A percentile compares a stretch with the other conserved stretches of the same genome.
These are phyloP conservation scores for Cryptoblepharus egeriae DNA, from an alignment of 2,797 vertebrate genomes.

Conservation along the genomic window DNA sequence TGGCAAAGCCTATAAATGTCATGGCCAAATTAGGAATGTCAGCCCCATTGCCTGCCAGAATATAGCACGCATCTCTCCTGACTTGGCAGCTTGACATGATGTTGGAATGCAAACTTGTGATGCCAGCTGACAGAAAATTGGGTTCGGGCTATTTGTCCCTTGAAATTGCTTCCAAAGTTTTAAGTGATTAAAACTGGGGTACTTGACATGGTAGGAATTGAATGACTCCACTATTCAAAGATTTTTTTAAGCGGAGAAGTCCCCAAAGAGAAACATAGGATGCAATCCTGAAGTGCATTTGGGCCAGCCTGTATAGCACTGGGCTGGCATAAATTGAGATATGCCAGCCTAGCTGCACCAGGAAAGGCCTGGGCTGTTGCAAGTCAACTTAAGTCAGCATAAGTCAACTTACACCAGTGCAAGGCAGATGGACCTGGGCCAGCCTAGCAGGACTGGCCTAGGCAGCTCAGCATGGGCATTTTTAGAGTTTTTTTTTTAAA, in stretches of 20 bases:
- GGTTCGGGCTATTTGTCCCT: neutral
- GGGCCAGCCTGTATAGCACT: no score
- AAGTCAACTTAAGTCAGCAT: no score
- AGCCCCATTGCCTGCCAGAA: conserved; percentile 11
- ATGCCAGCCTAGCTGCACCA: no score
- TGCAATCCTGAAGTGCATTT: neutral
- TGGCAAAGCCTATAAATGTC: conserved; percentile 41
- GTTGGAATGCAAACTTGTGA: neutral
- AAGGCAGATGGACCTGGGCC: no score
- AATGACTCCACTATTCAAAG: neutral
- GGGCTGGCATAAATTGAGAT: no score
- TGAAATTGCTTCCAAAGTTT: neutral
- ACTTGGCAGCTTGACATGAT: neutral
- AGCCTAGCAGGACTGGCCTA: no score
- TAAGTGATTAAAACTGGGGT: neutral
- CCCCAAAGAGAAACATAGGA: neutral
- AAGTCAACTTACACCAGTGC: no score
- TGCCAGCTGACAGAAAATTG: conserved; percentile 11
- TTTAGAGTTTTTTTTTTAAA: no score
- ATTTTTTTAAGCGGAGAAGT: neutral
- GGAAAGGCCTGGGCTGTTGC: no score
- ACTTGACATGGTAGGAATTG: neutral
- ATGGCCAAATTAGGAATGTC: conserved; percentile 40
- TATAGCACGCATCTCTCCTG: fast-evolving
- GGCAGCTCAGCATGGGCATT: no score